Evolutionary conservation across 2,113 vertebrate species (phyloP).

Genomic region (Heptranchias perlo): DNA sequence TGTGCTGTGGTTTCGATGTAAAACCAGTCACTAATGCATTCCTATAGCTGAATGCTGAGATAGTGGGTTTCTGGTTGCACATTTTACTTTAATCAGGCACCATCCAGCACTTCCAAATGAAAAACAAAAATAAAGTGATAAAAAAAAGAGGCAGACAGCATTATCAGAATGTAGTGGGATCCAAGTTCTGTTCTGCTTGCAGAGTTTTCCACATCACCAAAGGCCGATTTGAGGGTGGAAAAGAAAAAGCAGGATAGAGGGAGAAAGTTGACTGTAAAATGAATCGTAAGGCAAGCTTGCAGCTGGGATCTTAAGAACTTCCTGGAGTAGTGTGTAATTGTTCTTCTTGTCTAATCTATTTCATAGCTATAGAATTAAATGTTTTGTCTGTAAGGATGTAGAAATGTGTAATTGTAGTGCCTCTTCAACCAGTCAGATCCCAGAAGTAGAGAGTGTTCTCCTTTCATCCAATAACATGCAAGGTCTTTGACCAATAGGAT

Average conservation of each 20-base stretch:
- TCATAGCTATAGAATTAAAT: not conserved
- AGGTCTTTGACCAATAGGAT: not conserved
- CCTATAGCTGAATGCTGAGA: not conserved
- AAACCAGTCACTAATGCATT: not conserved
- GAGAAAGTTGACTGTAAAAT: not conserved
- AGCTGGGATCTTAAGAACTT: not conserved
- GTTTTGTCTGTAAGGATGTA: not conserved
- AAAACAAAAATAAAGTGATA: not conserved
- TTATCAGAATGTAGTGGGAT: not conserved
- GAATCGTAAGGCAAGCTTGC: not conserved
- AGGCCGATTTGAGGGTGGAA: not conserved
- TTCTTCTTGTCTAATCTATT: not conserved
- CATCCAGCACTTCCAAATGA: not conserved
- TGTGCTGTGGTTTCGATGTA: no score
- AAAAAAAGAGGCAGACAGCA: not conserved
- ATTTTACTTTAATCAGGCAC: constrained; percentile 2
- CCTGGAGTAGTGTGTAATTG: not conserved
- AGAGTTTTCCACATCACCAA: not conserved
- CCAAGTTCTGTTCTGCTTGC: not conserved
- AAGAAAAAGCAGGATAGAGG: not conserved
- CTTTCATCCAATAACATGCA: not conserved
- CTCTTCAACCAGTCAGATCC: not conserved
- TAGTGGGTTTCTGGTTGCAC: not conserved
- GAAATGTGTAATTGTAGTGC: not conserved
- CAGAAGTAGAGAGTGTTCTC: not conserved